A percentile compares a stretch with the other conserved stretches of the same genome.
Conservation (phyloP, 64 coral and sea anemone species). For the Stichodactyla helianthus region DNA sequence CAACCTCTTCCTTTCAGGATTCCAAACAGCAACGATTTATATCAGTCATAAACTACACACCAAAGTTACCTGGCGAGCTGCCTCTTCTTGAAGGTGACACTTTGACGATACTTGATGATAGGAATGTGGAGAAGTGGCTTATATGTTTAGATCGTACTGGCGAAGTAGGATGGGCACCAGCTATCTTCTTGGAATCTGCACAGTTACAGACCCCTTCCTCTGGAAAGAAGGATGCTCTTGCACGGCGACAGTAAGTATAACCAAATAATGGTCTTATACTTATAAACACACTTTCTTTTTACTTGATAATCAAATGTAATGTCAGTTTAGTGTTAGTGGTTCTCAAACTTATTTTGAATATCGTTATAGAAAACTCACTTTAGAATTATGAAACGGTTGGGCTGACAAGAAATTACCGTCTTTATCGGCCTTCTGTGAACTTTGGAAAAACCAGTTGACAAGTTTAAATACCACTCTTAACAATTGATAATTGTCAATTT, state of each 20-base stretch:
- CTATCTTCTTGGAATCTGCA: constrained; percentile 35
- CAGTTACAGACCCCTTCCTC: not conserved
- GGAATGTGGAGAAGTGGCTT: constrained; percentile 43
- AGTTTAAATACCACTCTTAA: no score
- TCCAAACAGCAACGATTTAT: constrained; percentile 30
- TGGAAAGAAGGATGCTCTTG: constrained; percentile 59
- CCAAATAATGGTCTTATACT: no score
- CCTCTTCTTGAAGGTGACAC: constrained; percentile 65
- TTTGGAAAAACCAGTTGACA: no score
- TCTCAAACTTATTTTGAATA: no score
- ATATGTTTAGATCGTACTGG: constrained; percentile 64
- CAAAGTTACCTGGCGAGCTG: constrained; percentile 53
- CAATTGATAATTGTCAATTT: not conserved
- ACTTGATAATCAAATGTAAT: no score
- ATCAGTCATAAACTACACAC: constrained; percentile 71
- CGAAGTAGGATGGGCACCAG: constrained; percentile 74
- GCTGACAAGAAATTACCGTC: no score
- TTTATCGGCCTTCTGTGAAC: no score
- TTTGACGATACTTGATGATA: constrained; percentile 67
- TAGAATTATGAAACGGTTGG: no score
- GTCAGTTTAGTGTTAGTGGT: no score
- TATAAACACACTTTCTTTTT: no score
- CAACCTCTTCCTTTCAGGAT: constrained; percentile 7
- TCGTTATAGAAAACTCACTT: no score
- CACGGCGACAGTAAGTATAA: constrained; percentile 76